Base-by-base conservation (phyloP, 2,113 vertebrate species). In the Hydrolagus affinis region DNA sequence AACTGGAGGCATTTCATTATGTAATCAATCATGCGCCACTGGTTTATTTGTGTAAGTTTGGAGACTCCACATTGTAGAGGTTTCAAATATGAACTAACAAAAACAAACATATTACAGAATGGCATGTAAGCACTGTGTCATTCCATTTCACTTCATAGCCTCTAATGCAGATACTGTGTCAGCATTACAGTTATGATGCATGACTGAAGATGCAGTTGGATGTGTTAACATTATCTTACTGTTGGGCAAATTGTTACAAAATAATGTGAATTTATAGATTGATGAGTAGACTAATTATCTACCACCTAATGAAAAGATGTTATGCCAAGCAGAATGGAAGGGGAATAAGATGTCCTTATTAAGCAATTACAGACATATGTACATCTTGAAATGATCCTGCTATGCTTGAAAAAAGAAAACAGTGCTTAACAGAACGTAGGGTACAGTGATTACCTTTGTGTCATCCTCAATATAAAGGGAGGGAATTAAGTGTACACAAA, bases 1-100 rank as follows among this genome's bases (percentile, higher is more conserved):
- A 56, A 74, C 30, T 21, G 72, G 28, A 74, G 72, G 72, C 14
- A 74, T 74, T 74, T 44, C 44, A 44, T 44, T 44, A 44, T 32
- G 12, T 44, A 74, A 74, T 74, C 72, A 74, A 74, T 74, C 30
- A 56, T 19, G 30, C 44, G 44, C 44, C 44, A 44, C 44, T 44
- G 44, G 44, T 44, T 44, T 44, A 44, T 44, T 44, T 44, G 44
- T 44, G 44, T 83, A 25, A 25, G 57, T 30, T 76, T 76, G 56
- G 74, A 59, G 21, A 57, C 11, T 30, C 44, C 56, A 59, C 57
- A 77, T 17, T 12, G 66, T 69, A 60, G 75, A 77, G 11, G 1
- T 66, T 83, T 83, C 15, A 62, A 80, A 68, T 80, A 64, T 9
- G 15, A 56, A 75, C 73, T 66, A 78, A 66, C 25, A 68, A 83